Base-by-base conservation (phyloP, 2,888 invertebrate species). In the Apocheima hispidaria region DNA sequence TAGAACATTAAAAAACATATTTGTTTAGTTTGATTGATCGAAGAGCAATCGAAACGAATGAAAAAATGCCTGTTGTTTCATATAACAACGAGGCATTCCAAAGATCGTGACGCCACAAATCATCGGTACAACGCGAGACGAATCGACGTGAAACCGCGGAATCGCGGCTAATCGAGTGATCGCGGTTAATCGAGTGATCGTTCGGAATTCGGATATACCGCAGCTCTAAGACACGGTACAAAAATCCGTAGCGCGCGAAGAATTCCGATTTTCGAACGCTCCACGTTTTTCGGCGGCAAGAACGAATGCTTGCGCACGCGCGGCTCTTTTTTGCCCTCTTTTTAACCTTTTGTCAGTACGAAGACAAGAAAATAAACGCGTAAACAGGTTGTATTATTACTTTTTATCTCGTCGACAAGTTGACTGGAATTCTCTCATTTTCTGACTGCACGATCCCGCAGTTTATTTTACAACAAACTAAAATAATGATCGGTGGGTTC, bases 231-330 rank as follows among this genome's bases (percentile, higher is more conserved):
- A 51, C 60, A 64, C 63, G 67, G 67, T 65, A 74, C 77, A 82
- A 84, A 84, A 85, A 90, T 90, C 82, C 81, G 72, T 72, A 79
- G 82, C 83, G 75, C 84, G 87, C 78, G 66, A 77, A 83, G 86
- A 72, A 90, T 89, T 82, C 74, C 58, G 70, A 79, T 40, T 41
- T 38, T 50, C 61, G 70, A 79, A 73, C 80, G 77, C 79, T 82
- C 78, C 71, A 79, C 79, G 84, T 89, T 91, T 91, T 90, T 90
- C 86, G 85, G 88, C 86, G 84, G 82, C 84, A 82, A 78, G 70
- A 70, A 69, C 88, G 88, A 88, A 88, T 88, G 86, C 82, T 72
- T 61, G 82, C 81, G 88, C 90, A 90, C 90, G 92, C 88, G 87
- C 84, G 72, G 69, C 69, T 14, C 60, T 71, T 77, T 81, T 82